Base-by-base conservation (phyloP, 2,888 invertebrate species). In the Isotomurus palustris region DNA sequence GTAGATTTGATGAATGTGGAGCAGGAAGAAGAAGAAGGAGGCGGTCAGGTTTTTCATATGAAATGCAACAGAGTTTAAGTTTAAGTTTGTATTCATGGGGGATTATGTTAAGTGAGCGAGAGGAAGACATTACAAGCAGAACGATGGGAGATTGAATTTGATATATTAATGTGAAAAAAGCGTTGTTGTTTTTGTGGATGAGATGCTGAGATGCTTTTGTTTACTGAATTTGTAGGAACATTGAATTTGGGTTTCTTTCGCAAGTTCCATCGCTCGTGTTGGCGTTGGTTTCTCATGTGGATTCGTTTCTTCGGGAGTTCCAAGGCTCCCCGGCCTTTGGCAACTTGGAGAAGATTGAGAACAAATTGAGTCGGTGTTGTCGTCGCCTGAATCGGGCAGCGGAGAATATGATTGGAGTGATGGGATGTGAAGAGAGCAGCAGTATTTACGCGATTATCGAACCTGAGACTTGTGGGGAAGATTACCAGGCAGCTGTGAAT, bases 261-360 rank as follows among this genome's bases (percentile, higher is more conserved):
- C 77, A 78, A 62, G 72, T 77, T n/a, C 76, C 75, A 10, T 76
- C 78, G 2, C 73, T 81, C n/a, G 75, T 80, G 1, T 79, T 80
- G 75, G 81, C 78, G 70, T 73, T 82, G 41, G 77, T 81, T 2
- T 80, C 80, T 2, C 80, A 81, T 67, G 80, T 83, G 50, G 80
- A 79, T 58, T 81, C 81, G 70, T 82, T 83, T 66, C 78, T 82
- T 1, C 72, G 79, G 41, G 78, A 80, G 4, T 80, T 81, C 64
- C 79, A 79, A 38, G 62, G 58, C n/a, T 56, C 64, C 2, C 29
- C 50, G 29, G 45, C 44, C 17, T 58, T 56, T 47, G 61, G 60
- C 10, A 65, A 64, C 45, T 48, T 66, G 14, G 56, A 60, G 22
- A 64, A 64, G 47, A 40, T 67, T 40, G 70, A 70, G 51, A 57